Evolutionary conservation across 2,797 vertebrate species (phyloP).

Genomic region (Euphonia xanthogaster): DNA sequence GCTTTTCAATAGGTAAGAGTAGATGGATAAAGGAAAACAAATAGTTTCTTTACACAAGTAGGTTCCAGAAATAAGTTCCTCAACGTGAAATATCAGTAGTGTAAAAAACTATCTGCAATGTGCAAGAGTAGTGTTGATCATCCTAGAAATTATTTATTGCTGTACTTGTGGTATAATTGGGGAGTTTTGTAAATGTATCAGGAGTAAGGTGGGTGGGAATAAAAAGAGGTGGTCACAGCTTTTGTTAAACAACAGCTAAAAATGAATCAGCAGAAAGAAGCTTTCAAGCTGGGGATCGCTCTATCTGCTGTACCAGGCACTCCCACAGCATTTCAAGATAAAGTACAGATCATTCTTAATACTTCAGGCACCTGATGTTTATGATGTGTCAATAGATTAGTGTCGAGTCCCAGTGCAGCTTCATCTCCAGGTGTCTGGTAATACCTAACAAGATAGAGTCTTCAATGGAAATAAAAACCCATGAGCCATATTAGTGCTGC

Average conservation of each 20-base stretch:
- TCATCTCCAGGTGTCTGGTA: constrained; percentile 36
- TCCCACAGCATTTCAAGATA: constrained; percentile 26
- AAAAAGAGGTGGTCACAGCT: background rate
- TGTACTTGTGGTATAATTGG: background rate
- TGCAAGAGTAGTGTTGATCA: background rate
- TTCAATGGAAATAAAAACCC: background rate
- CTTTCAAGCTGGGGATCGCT: background rate
- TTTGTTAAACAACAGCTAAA: background rate
- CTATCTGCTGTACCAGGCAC: background rate
- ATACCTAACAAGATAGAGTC: background rate
- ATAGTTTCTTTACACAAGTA: background rate
- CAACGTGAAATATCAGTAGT: background rate
- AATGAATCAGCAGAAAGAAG: background rate
- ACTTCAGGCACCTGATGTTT: background rate
- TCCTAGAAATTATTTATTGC: background rate
- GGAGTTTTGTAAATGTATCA: background rate
- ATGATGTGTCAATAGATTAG: constrained; percentile 30
- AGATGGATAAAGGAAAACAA: background rate
- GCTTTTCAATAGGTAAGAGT: background rate
- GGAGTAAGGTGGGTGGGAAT: background rate
- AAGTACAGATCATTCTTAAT: constrained; percentile 11
- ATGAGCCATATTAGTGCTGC: background rate
- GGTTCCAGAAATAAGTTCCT: background rate
- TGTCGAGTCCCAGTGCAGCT: constrained; percentile 31
- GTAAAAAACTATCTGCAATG: background rate